Conservation (phyloP, 2,888 invertebrate genomes). For the Sturmia bella region DNA sequence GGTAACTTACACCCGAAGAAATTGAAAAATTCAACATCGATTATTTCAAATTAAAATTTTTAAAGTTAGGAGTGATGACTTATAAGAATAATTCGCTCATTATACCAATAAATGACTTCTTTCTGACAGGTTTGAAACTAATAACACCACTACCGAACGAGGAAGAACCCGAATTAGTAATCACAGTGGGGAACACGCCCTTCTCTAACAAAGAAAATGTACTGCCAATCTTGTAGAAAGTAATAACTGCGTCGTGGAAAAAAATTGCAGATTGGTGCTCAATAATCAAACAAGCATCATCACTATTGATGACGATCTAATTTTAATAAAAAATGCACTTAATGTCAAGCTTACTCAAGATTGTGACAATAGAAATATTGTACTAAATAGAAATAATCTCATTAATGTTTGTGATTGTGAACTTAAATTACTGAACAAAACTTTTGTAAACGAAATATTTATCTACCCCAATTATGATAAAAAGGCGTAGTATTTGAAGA, state of each 20-base stretch:
- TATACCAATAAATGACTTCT: conserved; percentile 27
- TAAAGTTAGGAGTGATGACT: conserved; percentile 43
- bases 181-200: background rate
- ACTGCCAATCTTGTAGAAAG: background rate
- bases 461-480: conserved; percentile 9
- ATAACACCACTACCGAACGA: conserved; percentile 11
- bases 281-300: too few species aligned
- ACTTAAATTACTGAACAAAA: conserved; percentile 36
- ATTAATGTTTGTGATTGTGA: conserved; percentile 51
- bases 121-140: conserved; percentile 5
- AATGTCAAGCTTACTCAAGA: conserved; percentile 26
- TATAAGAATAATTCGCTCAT: conserved; percentile 18
- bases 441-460: conserved; percentile 39
- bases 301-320: too few species aligned
- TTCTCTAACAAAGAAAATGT: conserved; percentile 32
- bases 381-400: conserved; percentile 28
- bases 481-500: conserved; percentile 9
- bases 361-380: conserved; percentile 43
- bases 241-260: too few species aligned
- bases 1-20: conserved; percentile 23
- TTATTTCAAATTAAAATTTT: conserved; percentile 36
- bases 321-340: too few species aligned
- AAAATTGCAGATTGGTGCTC: too few species aligned
- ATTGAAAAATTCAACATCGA: conserved; percentile 43
- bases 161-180: conserved; percentile 13